These are phyloP conservation scores for Heteromormyrus szaboi DNA, from an alignment of 2,797 vertebrate genomes.

Conservation along the genomic window DNA sequence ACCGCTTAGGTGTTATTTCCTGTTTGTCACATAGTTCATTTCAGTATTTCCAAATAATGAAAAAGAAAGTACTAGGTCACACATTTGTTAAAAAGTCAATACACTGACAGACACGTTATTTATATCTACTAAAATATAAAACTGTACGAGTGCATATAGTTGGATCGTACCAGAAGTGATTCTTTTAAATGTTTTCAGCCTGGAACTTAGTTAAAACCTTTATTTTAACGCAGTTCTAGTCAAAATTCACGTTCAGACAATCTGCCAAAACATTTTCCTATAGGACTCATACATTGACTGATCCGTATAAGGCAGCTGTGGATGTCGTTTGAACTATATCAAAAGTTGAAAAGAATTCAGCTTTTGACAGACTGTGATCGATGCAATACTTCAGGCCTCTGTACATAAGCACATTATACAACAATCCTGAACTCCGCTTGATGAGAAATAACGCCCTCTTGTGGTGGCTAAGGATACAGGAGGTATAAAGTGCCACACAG, in stretches of 20 bases:
- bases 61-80: neutral
- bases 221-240: neutral
- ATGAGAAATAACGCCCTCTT: neutral
- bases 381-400: neutral
- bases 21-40: neutral
- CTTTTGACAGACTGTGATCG: neutral
- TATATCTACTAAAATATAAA: neutral
- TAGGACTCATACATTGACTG: neutral
- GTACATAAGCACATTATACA: neutral
- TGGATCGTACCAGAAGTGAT: neutral
- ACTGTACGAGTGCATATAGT: neutral
- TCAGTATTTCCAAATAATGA: neutral
- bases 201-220: neutral
- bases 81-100: neutral
- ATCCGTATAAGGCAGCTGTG: constrained; percentile 4
- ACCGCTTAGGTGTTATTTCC: neutral
- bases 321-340: neutral
- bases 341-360: neutral
- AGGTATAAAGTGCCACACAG: neutral
- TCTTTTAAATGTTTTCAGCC: neutral
- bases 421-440: neutral
- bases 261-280: constrained; percentile 4
- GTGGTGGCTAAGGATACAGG: neutral
- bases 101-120: neutral
- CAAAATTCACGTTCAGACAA: neutral